Conservation (phyloP, 2,113 vertebrate species). For the Pterocles burchelli region DNA sequence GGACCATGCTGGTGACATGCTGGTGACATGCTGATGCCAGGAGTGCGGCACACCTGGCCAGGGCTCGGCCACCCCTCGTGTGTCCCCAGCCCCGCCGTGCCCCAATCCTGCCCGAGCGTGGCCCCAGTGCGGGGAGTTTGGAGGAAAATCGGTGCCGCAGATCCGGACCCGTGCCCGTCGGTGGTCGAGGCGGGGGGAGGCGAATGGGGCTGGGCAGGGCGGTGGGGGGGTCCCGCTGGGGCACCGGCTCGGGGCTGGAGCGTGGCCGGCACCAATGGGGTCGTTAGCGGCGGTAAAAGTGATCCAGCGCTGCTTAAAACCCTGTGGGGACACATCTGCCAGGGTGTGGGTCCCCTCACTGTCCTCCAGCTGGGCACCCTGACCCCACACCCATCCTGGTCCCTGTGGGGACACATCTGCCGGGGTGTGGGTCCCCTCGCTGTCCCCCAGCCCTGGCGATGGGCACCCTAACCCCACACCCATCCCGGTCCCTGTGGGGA, state of each 20-base stretch:
- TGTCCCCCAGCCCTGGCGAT: too few species aligned
- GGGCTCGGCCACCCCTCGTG: not conserved
- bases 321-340: too few species aligned
- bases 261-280: slow-evolving; percentile 31
- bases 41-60: fast-evolving
- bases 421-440: too few species aligned
- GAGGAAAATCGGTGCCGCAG: not conserved
- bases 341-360: too few species aligned
- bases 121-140: not conserved
- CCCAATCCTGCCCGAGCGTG: not conserved
- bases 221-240: not conserved
- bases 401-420: too few species aligned
- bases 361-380: too few species aligned
- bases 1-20: not conserved
- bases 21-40: not conserved
- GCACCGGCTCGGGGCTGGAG: not conserved
- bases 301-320: slow-evolving; percentile 42
- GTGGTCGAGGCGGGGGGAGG: not conserved
- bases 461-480: too few species aligned
- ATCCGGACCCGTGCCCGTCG: too few species aligned
- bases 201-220: not conserved
- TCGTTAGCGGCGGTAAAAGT: slow-evolving; percentile 32
- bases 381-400: too few species aligned
- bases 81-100: not conserved
- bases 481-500: too few species aligned